A percentile compares a stretch with the other conserved stretches of the same genome.
These are phyloP conservation scores for Sebastolobus alascanus DNA, from an alignment of 2,797 vertebrate species.

Conservation along the genomic window DNA sequence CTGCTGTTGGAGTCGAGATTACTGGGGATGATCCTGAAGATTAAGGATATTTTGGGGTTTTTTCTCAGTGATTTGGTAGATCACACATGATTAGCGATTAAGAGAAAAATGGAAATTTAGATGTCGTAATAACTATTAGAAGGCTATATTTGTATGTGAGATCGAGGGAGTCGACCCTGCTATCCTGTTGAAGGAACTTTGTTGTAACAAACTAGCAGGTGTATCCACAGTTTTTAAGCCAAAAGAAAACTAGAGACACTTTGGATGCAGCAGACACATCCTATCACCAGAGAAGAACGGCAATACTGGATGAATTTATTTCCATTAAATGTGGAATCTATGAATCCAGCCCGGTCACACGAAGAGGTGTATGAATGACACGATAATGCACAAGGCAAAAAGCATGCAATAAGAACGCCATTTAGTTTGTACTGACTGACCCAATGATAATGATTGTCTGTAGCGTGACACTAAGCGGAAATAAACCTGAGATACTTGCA, in stretches of 20 bases:
- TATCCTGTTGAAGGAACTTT: not conserved
- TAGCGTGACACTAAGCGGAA: not conserved
- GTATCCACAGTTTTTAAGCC: not conserved
- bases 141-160: not conserved
- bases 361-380: no score
- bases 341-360: rapidly evolving
- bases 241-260: not conserved
- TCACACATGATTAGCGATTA: not conserved
- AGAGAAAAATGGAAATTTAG: not conserved
- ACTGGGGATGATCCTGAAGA: constrained; percentile 29
- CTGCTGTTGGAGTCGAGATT: constrained; percentile 7
- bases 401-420: no score
- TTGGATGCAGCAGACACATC: not conserved
- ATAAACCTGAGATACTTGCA: not conserved
- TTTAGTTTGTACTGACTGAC: no score
- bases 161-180: not conserved
- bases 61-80: not conserved
- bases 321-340: not conserved
- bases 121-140: not conserved
- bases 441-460: not conserved
- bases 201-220: not conserved
- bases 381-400: no score
- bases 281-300: not conserved
- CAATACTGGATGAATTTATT: not conserved
- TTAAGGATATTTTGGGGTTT: not conserved